Base-by-base conservation (phyloP, 2,113 vertebrate genomes). In the Salvelinus fontinalis region DNA sequence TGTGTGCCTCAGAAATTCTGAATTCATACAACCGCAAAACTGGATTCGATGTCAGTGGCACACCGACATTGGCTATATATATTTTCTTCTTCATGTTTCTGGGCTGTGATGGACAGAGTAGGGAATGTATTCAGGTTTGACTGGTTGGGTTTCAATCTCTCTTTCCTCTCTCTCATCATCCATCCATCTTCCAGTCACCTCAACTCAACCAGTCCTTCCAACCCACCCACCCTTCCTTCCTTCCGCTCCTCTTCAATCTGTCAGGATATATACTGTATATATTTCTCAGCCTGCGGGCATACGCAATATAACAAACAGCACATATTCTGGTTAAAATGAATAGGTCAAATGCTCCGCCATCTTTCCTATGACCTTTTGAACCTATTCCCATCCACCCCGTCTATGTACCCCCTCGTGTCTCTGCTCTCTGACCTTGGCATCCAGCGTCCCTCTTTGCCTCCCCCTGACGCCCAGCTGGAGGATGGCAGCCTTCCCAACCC, bases 361-460 rank as follows among this genome's bases (percentile, higher is more conserved):
- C 39, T 44, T 44, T 44, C 39, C 39, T 12, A 44, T 2, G 39
- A 3, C 39, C 39, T 44, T 2, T 9, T 44, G 39, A 44, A 44
- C 39, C 39, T 44, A 44, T 44, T 44, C 39, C 39, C 54, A 57
- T 20, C 16, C 20, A 20, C 13, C 54, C 54, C 18, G 4, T 20
- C 54, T 20, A 57, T 57, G 18, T 14, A 18, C 54, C 54, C 54
- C 54, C 39, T 7, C 1, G 16, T 57, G 73, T 44, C 39, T 69
- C 73, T 80, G 54, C 24, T 67, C 66, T 67, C 29, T 64, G 54
- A 27, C 68, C 39, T 65, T 71, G 27, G 70, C 69, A 79, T 22
- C 29, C 39, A 65, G 75, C 9, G 4, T 18, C 39, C 67, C 78
- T 75, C 67, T 57, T 78, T 70, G 70, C 67, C 82, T 57, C 76